phyloP scores from a whole-genome alignment of 2,113 vertebrate genomes.

The Labrus mixtus region DNA sequence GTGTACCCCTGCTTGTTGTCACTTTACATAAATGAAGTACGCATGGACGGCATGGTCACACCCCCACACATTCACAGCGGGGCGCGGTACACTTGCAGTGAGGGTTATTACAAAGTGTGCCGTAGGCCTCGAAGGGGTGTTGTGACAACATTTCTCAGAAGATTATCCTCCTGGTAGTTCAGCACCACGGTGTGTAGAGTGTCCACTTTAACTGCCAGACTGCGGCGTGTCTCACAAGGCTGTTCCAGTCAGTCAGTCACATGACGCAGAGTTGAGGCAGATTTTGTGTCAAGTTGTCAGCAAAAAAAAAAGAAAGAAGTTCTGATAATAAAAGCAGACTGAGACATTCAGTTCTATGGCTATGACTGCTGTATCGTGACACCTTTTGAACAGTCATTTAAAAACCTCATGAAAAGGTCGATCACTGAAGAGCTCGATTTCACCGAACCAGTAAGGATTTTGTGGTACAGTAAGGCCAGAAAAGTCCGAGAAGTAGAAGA shows the following conservation, averaged over 20 bases:
- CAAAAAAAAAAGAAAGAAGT: constrained; percentile 36
- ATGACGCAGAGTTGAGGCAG: constrained; percentile 65
- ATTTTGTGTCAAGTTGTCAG: constrained; percentile 57
- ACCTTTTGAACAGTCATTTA: constrained; percentile 5
- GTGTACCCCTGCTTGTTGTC: constrained; percentile 54
- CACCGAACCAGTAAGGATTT: constrained; percentile 32
- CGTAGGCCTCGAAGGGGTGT: constrained; percentile 43
- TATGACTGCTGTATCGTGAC: constrained; percentile 13
- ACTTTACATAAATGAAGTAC: constrained; percentile 48
- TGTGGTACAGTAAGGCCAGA: constrained; percentile 68
- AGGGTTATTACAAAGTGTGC: constrained; percentile 34
- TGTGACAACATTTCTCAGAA: constrained; percentile 54
- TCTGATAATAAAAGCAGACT: constrained; percentile 28
- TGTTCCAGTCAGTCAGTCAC: constrained; percentile 44
- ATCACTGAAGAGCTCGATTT: constrained; percentile 16
- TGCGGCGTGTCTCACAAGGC: constrained; percentile 38
- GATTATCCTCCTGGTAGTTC: constrained; percentile 33
- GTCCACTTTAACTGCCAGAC: constrained; percentile 29
- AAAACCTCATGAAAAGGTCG: background rate
- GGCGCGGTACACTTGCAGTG: background rate
- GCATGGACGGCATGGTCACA: constrained; percentile 34
- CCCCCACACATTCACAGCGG: constrained; percentile 30
- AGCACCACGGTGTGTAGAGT: constrained; percentile 60
- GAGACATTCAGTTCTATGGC: constrained; percentile 46
- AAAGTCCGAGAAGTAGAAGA: constrained; percentile 11